These are phyloP conservation scores for Acanthosepion pharaonis DNA, from an alignment of 2,888 invertebrate genomes.

Conservation along the genomic window DNA sequence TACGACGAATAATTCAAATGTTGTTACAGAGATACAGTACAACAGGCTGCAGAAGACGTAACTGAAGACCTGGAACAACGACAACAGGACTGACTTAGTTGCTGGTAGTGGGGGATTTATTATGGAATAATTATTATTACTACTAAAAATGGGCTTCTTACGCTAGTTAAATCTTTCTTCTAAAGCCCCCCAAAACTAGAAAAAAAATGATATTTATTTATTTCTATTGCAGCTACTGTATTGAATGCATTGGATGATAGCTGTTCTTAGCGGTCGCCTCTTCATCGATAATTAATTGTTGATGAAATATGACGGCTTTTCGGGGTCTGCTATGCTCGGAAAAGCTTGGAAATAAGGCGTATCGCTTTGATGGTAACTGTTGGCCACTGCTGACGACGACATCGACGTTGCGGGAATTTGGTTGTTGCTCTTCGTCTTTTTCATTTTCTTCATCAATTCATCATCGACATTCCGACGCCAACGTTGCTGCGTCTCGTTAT, in stretches of 20 bases:
- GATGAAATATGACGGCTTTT: not conserved
- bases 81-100: not conserved
- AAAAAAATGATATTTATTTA: not conserved
- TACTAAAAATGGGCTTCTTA: too few species aligned
- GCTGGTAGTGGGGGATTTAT: not conserved
- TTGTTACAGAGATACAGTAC: not conserved
- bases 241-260: not conserved
- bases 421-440: not conserved
- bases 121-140: not conserved
- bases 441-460: not conserved
- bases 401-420: not conserved
- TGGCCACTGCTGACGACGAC: not conserved
- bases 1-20: not conserved
- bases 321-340: not conserved
- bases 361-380: not conserved
- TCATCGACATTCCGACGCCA: not conserved
- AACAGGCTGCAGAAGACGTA: not conserved
- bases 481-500: not conserved
- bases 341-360: conserved; percentile 6
- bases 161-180: too few species aligned
- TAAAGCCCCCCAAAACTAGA: not conserved
- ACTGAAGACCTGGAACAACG: not conserved
- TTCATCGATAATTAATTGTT: not conserved
- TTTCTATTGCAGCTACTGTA: not conserved
- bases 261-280: not conserved